phyloP scores from a whole-genome alignment of 2,888 invertebrate species.

The Artemia sinica region DNA sequence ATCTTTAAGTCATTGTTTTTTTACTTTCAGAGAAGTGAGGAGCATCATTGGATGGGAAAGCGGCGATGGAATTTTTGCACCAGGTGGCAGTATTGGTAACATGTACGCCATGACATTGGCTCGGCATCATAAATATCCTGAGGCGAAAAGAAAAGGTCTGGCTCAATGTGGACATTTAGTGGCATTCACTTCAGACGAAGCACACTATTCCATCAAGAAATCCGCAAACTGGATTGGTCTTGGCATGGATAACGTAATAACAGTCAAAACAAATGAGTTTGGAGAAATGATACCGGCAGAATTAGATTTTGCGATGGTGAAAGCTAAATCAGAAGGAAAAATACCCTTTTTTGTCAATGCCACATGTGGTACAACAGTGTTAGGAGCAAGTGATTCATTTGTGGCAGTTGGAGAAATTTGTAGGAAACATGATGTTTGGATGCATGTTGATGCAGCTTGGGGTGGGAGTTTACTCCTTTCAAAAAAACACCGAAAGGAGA shows the following conservation, averaged over 20 bases:
- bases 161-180: constrained; percentile 44
- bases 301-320: constrained; percentile 40
- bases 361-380: constrained; percentile 61
- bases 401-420: constrained; percentile 48
- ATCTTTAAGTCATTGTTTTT: not conserved
- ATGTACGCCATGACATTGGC: constrained; percentile 59
- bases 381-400: constrained; percentile 64
- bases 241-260: constrained; percentile 52
- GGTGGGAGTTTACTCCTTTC: constrained; percentile 59
- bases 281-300: constrained; percentile 50
- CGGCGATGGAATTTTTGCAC: constrained; percentile 58
- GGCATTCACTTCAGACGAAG: constrained; percentile 57
- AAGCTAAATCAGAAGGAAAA: constrained; percentile 35
- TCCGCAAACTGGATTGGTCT: constrained; percentile 65
- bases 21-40: constrained; percentile 33
- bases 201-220: constrained; percentile 66
- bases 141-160: constrained; percentile 49
- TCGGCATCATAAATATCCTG: constrained; percentile 46
- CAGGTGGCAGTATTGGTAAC: constrained; percentile 58
- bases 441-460: constrained; percentile 68
- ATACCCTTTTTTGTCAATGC: constrained; percentile 53
- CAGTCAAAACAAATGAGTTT: constrained; percentile 45
- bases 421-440: constrained; percentile 48
- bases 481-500: constrained; percentile 39
- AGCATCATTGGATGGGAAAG: constrained; percentile 42